These are phyloP conservation scores for Climacteris rufus DNA, from an alignment of 2,113 vertebrate genomes.

Conservation along the genomic window DNA sequence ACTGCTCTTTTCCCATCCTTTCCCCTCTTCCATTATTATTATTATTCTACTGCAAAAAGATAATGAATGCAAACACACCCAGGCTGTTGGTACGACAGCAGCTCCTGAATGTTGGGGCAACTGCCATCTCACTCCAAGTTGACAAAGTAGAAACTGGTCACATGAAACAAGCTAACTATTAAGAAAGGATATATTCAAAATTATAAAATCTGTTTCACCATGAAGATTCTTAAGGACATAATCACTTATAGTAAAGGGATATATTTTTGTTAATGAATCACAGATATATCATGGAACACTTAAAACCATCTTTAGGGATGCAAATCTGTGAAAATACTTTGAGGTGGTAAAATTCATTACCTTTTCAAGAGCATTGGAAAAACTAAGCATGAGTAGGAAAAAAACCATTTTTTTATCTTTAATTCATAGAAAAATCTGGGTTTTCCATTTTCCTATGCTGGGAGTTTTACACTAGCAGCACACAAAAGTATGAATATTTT, in stretches of 20 bases:
- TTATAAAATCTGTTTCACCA: background rate
- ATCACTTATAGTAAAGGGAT: background rate
- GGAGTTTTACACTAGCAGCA: background rate
- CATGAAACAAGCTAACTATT: background rate
- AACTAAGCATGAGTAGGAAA: background rate
- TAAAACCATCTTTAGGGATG: background rate
- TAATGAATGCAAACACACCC: constrained; percentile 1
- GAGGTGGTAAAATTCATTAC: background rate
- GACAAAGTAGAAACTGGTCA: background rate
- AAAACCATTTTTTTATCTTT: accelerated
- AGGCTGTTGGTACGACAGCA: background rate
- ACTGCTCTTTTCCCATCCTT: background rate
- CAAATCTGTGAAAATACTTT: background rate
- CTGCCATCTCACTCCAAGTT: background rate
- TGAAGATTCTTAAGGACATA: background rate
- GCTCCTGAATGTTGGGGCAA: background rate
- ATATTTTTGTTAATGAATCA: background rate
- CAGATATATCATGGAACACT: background rate
- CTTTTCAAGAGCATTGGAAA: background rate
- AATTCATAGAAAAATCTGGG: background rate
- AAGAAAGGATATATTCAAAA: background rate
- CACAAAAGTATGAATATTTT: background rate
- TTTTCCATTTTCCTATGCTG: background rate
- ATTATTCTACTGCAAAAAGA: background rate
- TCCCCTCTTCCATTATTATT: background rate